Evolutionary conservation across 2,888 invertebrate species (phyloP).

Genomic region (Ectobius pallidus): DNA sequence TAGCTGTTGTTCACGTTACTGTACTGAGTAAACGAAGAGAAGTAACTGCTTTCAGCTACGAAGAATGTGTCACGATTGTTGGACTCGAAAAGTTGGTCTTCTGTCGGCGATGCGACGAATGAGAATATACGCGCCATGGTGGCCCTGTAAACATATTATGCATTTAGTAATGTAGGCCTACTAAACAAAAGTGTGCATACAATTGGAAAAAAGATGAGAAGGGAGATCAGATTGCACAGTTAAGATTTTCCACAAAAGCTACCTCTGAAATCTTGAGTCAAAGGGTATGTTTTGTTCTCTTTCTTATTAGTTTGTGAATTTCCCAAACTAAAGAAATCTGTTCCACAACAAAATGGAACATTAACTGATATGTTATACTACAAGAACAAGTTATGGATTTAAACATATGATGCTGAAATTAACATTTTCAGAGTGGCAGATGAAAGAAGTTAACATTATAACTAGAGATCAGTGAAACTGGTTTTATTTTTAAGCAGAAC

Average conservation of each 20-base stretch:
- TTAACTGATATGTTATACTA: no score
- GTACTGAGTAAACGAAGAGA: slow-evolving; percentile 25
- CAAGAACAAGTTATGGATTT: no score
- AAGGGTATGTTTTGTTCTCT: no score
- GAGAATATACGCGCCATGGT: slow-evolving; percentile 78
- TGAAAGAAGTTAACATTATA: no score
- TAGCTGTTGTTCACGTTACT: slow-evolving; percentile 41
- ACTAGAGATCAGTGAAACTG: no score
- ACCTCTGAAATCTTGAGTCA: no score
- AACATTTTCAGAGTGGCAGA: no score
- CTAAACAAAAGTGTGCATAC: not conserved
- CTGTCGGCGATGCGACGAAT: slow-evolving; percentile 68
- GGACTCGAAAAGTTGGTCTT: slow-evolving; percentile 57
- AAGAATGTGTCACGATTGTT: slow-evolving; percentile 44
- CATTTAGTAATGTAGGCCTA: not conserved
- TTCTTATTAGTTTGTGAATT: no score
- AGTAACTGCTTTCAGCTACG: not conserved
- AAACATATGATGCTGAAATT: no score
- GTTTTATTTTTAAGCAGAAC: no score
- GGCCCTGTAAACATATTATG: slow-evolving; percentile 68
- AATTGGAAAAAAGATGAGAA: not conserved
- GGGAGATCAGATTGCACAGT: not conserved
- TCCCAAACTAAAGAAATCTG: no score
- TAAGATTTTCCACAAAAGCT: not conserved
- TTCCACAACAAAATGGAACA: no score